Conservation (phyloP, 2,113 vertebrate genomes). For the Piliocolobus tephrosceles region DNA sequence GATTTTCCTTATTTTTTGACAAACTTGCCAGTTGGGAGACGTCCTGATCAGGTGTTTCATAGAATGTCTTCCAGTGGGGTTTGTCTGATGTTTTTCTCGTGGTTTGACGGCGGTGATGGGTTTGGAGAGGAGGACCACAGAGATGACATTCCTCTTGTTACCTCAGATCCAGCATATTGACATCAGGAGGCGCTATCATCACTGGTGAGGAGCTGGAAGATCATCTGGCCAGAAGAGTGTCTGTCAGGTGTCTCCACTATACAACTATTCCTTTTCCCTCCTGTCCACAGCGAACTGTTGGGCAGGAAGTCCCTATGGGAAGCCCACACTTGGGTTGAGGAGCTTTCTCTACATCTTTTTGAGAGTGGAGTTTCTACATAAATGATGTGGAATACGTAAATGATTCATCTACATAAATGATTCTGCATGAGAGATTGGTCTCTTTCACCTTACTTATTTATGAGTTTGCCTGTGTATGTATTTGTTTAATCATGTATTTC, state of each 20-base stretch:
- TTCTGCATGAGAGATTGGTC: neutral
- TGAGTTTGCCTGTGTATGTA: too few relatives aligned
- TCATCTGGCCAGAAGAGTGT: fast-evolving
- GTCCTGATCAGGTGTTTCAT: too few relatives aligned
- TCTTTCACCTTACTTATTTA: neutral
- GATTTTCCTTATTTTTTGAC: neutral
- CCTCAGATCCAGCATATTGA: fast-evolving
- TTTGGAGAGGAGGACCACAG: too few relatives aligned
- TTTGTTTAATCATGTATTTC: too few relatives aligned
- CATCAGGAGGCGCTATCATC: fast-evolving
- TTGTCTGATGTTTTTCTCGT: neutral
- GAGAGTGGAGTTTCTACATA: too few relatives aligned
- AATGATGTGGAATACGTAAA: neutral
- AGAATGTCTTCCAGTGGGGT: neutral
- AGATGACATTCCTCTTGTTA: neutral
- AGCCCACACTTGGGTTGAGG: too few relatives aligned
- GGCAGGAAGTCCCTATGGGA: neutral
- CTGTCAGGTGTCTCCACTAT: neutral
- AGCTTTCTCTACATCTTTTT: neutral
- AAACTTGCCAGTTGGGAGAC: neutral
- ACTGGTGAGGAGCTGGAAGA: fast-evolving
- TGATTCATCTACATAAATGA: too few relatives aligned
- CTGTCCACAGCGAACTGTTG: neutral
- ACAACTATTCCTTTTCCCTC: neutral
- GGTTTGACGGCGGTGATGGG: neutral